Base-by-base conservation (phyloP, 2,797 vertebrate genomes). In the Melopsittacus undulatus region DNA sequence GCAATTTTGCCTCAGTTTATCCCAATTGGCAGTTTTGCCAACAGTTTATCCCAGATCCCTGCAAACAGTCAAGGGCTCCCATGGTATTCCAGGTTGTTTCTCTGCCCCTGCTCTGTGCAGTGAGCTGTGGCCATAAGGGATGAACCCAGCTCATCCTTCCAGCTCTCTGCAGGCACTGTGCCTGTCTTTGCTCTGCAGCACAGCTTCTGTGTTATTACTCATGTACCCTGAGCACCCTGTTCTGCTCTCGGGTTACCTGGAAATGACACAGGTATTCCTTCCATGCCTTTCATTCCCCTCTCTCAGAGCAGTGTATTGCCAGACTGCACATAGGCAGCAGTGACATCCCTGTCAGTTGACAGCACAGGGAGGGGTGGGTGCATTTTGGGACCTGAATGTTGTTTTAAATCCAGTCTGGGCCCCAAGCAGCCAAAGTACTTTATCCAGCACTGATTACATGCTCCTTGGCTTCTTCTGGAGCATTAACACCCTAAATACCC, bases 51-150 rank as follows among this genome's bases (percentile, higher is more conserved):
- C 78, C 57, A 9, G 30, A 20, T 19, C 1, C 23, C 78, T 59
- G 5, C 45, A 5, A 51, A 11, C 3, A 4, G 61, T 56, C 26
- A 11, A 1, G 17, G 18, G 20, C 62, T 82, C 49, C 63, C 10
- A 1, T 0, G 30, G 5, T 17, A 20, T 51, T 61, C 70, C 62
- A 12, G 70, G 40, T 2, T 34, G 36, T 1, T 74, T 63, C 73
- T 19, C 30, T 22, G 2, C 38, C 10, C 56, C 29, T 0, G 0
- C 11, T 22, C 36, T 57, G 38, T 46, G 29, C 56, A 9, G 48
- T 7, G 45, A 76, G 78, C 32, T 0, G 0, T 32, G 38, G 7
- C 4, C 4, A 3, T 3, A 20, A 1, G 3, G 42, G 32, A 36
- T 16, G 67, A 48, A 15, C 14, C 20, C 66, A 14, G 69, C 0